Percentiles rank a stretch among this genome's conserved stretches.
Conservation (phyloP, 2,797 vertebrate genomes). For the Thunnus albacares region DNA sequence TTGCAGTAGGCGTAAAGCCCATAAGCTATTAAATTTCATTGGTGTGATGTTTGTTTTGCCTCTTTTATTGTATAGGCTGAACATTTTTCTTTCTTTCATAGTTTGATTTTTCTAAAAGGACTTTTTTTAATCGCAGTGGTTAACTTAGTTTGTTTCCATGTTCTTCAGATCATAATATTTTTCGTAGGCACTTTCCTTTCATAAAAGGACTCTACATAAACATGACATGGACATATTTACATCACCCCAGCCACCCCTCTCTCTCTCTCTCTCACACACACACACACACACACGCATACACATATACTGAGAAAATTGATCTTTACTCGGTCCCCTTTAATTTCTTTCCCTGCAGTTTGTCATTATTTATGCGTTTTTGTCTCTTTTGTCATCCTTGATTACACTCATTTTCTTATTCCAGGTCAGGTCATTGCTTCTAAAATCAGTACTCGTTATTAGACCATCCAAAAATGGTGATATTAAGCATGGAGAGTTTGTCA, state of each 20-base stretch:
- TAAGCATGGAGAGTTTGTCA: slow-evolving; percentile 19
- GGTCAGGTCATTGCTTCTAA: slow-evolving; percentile 29
- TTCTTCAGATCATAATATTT: background rate
- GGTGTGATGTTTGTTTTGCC: background rate
- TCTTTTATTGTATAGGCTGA: background rate
- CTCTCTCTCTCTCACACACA: background rate
- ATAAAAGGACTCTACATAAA: no score
- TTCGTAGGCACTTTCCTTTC: no score
- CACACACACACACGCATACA: background rate
- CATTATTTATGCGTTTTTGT: background rate
- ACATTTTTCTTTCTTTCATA: background rate
- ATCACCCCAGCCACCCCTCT: background rate
- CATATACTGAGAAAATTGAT: background rate
- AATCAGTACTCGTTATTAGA: slow-evolving; percentile 27
- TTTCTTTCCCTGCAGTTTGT: slow-evolving; percentile 2
- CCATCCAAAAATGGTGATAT: background rate
- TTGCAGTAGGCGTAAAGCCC: slow-evolving; percentile 24
- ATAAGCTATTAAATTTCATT: slow-evolving; percentile 5
- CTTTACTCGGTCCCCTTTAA: background rate
- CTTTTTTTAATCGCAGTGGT: background rate
- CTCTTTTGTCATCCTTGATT: slow-evolving; percentile 7
- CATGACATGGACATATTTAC: no score
- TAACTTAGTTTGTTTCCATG: background rate
- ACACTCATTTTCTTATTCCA: slow-evolving; percentile 14
- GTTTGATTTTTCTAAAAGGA: background rate